phyloP scores from a whole-genome alignment of 2,797 vertebrate species.

The Crax fasciolata region DNA sequence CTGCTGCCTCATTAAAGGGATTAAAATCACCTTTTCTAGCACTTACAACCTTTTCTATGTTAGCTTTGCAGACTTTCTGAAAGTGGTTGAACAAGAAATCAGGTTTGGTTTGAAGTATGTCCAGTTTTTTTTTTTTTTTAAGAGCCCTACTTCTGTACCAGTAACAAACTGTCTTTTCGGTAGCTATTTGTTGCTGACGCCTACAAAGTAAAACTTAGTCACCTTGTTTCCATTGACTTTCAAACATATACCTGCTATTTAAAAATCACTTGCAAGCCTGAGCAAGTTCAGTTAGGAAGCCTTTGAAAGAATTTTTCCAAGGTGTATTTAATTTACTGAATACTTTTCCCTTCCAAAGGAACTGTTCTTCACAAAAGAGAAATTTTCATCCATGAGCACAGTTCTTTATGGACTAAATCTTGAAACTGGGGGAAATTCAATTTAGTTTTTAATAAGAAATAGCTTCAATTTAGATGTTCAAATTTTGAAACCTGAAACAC shows the following conservation, averaged over 20 bases:
- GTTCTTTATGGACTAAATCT: neutral
- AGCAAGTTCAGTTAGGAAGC: neutral
- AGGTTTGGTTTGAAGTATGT: neutral
- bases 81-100: neutral
- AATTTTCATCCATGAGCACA: neutral
- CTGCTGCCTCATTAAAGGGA: slow-evolving; percentile 22
- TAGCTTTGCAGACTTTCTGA: neutral
- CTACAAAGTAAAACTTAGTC: neutral
- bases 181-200: neutral
- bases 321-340: neutral
- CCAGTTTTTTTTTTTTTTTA: neutral
- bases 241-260: neutral
- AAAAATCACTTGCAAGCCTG: neutral
- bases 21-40: slow-evolving; percentile 10
- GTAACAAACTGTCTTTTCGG: neutral
- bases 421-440: neutral
- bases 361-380: neutral
- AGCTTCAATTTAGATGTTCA: neutral
- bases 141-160: neutral
- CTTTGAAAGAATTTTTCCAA: slow-evolving; percentile 11
- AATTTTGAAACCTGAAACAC: neutral
- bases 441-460: neutral
- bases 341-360: neutral
- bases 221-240: neutral
- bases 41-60: neutral